Evolutionary conservation across 2,113 vertebrate species (phyloP), one percentile per base, ranked within the genome.

Genomic region (Podarcis cretensis): DNA sequence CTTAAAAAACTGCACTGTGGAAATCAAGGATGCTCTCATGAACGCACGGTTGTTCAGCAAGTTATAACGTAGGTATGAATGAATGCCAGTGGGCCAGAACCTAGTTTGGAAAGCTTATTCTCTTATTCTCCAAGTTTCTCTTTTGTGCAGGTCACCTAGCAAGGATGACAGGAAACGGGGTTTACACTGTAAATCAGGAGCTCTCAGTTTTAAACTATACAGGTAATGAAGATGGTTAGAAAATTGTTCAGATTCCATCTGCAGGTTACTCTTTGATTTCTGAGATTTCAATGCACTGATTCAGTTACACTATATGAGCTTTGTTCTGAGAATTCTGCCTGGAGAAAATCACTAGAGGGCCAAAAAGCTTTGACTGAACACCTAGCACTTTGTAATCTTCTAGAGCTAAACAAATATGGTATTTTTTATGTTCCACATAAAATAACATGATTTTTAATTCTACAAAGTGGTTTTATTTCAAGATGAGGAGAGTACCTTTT

Each of bases 1-100:
- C 96, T 98, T 25, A 97, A 97, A 94, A 98, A 98, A 95, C 94
- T 99, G 85, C 97, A 96, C 92, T 98, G 98, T 71, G 94, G 98
- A 73, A 96, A 57, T 18, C 97, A 94, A 65, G 94, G 97, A 1
- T 99, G 98, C 79, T 92, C 98, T 37, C 97, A 96, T 0, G 98
- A 99, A 95, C 98, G 94, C 87, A 96, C 97, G 0, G 96, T 94
- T 6, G 97, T 98, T 23, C 98, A 98, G 96, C 98, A 98, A 89
- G 98, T 98, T 83, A 97, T 97, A 96, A 98, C 98, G 27, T 97
- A 97, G 94, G 87, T 3, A 6, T 74, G 79, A 27, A 78, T 40
- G 71, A 32, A 3, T 8, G 5, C 73, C 12, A 81, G 81, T 65
- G 89, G 86, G 88, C 87, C 87, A 14, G 27, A 54, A 87, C 2